phyloP scores from a whole-genome alignment of 1,140 invertebrate genomes.

The Aphelenchoides besseyi region DNA sequence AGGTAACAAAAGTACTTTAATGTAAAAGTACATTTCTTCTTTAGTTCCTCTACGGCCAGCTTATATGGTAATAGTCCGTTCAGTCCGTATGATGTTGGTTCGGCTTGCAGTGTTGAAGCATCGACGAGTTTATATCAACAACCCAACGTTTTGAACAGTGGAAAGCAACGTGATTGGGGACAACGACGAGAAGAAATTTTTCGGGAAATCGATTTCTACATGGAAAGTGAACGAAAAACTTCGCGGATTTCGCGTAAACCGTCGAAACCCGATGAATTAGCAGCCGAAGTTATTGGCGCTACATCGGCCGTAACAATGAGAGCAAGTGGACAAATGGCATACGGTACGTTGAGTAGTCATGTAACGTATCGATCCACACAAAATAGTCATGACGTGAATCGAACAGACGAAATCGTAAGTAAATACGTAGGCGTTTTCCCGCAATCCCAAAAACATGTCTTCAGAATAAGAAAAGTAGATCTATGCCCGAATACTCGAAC shows the following conservation, averaged over 20 bases:
- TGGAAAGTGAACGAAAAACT: constrained; percentile 14
- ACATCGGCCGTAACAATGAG: not conserved
- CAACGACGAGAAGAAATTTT: not conserved
- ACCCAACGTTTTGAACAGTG: not conserved
- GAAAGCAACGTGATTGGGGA: not conserved
- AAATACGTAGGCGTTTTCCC: not conserved
- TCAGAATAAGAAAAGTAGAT: no score
- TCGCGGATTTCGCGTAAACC: not conserved
- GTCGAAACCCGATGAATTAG: constrained; percentile 2
- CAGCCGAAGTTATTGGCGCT: constrained; percentile 4
- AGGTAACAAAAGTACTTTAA: not conserved
- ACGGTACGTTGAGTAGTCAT: not conserved
- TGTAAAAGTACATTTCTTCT: not conserved
- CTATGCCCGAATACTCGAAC: no score
- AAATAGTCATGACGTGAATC: not conserved
- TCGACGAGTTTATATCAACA: not conserved
- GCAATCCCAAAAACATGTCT: no score
- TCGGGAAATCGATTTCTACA: constrained; percentile 1
- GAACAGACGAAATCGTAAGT: not conserved
- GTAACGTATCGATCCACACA: not conserved
- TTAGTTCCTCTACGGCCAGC: constrained; percentile 4
- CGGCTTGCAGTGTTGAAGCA: constrained; percentile 1
- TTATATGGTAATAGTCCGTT: not conserved
- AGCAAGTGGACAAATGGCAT: not conserved
- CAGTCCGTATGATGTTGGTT: not conserved